phyloP scores from a whole-genome alignment of 2,113 vertebrate species.

The Hemibagrus wyckioides region DNA sequence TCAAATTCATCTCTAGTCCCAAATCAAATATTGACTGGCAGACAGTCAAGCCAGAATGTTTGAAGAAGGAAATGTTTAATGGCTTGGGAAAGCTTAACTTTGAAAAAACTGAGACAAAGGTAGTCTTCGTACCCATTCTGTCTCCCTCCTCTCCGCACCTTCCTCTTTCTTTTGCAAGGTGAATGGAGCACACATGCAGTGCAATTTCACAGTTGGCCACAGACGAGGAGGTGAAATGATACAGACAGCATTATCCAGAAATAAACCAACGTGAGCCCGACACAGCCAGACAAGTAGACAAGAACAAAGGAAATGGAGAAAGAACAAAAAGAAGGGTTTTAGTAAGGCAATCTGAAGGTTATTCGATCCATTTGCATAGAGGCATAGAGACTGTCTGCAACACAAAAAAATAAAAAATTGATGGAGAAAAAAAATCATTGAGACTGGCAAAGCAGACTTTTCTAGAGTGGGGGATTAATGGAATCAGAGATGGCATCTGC shows the following conservation, averaged over 20 bases:
- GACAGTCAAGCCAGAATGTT: not conserved
- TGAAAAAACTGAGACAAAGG: not conserved
- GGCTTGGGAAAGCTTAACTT: not conserved
- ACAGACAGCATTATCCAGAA: conserved; percentile 40
- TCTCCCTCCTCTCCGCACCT: not conserved
- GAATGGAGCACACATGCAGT: conserved; percentile 37
- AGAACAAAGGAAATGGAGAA: conserved; percentile 38
- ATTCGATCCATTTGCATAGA: conserved; percentile 46
- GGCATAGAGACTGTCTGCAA: conserved; percentile 1
- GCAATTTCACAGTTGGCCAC: conserved; percentile 44
- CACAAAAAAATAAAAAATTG: conserved; percentile 20
- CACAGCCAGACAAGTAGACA: conserved; percentile 26
- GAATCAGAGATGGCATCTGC: conserved; percentile 21
- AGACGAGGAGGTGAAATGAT: conserved; percentile 1
- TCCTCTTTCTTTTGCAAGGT: conserved; percentile 34
- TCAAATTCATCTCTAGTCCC: conserved; percentile 4
- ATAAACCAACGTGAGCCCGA: conserved; percentile 38
- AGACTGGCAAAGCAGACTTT: conserved; percentile 16
- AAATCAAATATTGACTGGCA: not conserved
- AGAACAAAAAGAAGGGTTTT: conserved; percentile 32
- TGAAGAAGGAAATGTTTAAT: not conserved
- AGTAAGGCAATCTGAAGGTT: conserved; percentile 35
- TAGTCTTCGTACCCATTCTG: not conserved
- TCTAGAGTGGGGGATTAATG: conserved; percentile 23
- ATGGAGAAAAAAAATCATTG: conserved; percentile 30